phyloP scores from a whole-genome alignment of 2,797 vertebrate species.

The Hyperoplus lanceolatus region DNA sequence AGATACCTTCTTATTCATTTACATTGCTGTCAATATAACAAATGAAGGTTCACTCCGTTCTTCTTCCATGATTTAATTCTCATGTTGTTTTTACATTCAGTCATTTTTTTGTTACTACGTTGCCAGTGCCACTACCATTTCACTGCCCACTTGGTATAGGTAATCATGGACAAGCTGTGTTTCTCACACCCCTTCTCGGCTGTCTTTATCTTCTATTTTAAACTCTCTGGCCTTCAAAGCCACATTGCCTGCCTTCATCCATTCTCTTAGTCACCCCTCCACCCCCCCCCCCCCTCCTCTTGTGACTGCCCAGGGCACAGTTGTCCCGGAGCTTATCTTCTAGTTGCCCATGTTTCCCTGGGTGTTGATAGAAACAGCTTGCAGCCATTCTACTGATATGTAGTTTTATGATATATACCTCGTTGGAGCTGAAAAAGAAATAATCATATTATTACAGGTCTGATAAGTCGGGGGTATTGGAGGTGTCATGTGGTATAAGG shows the following conservation, averaged over 20 bases:
- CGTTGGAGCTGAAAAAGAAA: constrained; percentile 58
- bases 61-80: constrained; percentile 32
- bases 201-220: constrained; percentile 55
- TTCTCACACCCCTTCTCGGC: constrained; percentile 42
- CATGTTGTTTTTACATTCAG: neutral
- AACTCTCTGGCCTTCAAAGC: constrained; percentile 60
- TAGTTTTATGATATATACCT: constrained; percentile 45
- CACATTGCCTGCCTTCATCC: constrained; percentile 39
- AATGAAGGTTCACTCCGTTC: neutral
- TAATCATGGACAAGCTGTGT: constrained; percentile 22
- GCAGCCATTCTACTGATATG: constrained; percentile 59
- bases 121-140: neutral
- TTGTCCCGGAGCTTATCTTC: constrained; percentile 75
- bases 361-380: constrained; percentile 65
- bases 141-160: constrained; percentile 13
- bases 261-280: constrained; percentile 45
- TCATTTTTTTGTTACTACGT: neutral
- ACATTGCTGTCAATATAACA: neutral
- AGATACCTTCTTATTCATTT: constrained; percentile 9
- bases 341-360: constrained; percentile 60
- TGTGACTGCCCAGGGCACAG: constrained; percentile 58
- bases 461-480: constrained; percentile 68
- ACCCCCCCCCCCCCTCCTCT: constrained; percentile 39
- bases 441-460: constrained; percentile 62
- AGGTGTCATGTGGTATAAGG: constrained; percentile 48